Percentiles rank a stretch among this genome's conserved stretches.
phyloP scores from a whole-genome alignment of 2,113 vertebrate species.

The Microcebus jonahi region DNA sequence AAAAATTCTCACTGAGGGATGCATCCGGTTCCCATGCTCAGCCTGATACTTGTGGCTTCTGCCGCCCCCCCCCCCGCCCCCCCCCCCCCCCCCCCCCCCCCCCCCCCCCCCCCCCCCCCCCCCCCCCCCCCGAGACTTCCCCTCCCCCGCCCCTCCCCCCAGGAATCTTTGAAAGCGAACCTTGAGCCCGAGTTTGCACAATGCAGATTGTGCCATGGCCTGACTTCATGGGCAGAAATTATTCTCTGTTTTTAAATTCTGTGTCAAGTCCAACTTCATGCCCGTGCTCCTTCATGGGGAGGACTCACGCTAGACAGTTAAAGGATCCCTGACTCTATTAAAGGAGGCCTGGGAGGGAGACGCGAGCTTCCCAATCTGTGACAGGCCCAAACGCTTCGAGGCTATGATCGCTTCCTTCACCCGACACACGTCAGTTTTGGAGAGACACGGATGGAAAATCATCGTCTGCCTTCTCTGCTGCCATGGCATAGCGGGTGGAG shows the following conservation, averaged over 20 bases:
- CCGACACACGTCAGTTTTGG: not conserved
- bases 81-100: too few species aligned
- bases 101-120: too few species aligned
- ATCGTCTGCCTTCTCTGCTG: rapidly evolving
- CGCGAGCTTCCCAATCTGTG: not conserved
- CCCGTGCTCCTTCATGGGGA: not conserved
- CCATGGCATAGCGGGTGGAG: rapidly evolving
- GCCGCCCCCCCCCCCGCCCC: rapidly evolving
- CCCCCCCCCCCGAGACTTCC: not conserved
- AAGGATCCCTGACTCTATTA: not conserved
- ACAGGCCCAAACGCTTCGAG: not conserved
- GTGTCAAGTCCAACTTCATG: not conserved
- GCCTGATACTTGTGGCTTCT: not conserved
- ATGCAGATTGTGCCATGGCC: not conserved
- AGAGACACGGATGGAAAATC: not conserved
- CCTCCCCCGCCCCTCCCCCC: not conserved
- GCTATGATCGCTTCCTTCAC: not conserved
- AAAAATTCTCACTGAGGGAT: not conserved
- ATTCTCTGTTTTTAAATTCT: not conserved
- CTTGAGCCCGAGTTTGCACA: not conserved
- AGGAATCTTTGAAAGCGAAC: not conserved
- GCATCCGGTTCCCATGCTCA: rapidly evolving
- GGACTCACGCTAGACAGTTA: not conserved
- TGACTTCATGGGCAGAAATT: not conserved
- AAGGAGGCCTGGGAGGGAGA: not conserved